phyloP scores from a whole-genome alignment of 2,797 vertebrate species.

The Bovichtus diacanthus region DNA sequence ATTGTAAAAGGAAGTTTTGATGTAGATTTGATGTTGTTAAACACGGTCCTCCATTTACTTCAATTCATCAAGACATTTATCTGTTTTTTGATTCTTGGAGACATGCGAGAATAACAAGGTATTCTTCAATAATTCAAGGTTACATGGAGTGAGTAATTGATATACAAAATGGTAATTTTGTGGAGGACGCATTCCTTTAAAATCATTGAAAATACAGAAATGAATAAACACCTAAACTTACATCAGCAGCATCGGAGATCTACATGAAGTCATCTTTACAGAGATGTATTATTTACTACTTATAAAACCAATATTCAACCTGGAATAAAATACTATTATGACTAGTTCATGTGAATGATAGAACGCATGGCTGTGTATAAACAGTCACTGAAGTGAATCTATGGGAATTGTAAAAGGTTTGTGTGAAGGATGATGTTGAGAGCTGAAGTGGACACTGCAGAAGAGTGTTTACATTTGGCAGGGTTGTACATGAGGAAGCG shows the following conservation, averaged over 20 bases:
- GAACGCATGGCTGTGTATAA: background rate
- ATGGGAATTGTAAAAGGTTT: background rate
- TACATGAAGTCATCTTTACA: background rate
- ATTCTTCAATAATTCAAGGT: no score
- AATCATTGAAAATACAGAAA: background rate
- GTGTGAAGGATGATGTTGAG: background rate
- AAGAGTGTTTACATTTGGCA: conserved; percentile 88
- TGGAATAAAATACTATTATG: background rate
- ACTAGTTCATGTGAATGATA: background rate
- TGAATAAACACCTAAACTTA: background rate
- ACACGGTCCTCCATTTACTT: no score
- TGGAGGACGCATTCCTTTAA: no score
- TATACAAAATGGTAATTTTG: no score
- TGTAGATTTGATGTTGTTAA: no score
- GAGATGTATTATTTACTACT: background rate
- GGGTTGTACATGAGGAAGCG: conserved; percentile 94
- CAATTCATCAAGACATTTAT: no score
- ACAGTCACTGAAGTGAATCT: background rate
- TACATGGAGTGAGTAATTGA: no score
- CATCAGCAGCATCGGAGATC: background rate
- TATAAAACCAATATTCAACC: background rate
- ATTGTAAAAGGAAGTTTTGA: no score
- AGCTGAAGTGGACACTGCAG: background rate
- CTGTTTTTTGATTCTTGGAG: no score
- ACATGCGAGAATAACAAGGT: no score